Percentiles rank a stretch among this genome's conserved stretches.
These are phyloP conservation scores for Chaitophorus viminalis DNA, from an alignment of 2,888 invertebrate species.

Conservation along the genomic window DNA sequence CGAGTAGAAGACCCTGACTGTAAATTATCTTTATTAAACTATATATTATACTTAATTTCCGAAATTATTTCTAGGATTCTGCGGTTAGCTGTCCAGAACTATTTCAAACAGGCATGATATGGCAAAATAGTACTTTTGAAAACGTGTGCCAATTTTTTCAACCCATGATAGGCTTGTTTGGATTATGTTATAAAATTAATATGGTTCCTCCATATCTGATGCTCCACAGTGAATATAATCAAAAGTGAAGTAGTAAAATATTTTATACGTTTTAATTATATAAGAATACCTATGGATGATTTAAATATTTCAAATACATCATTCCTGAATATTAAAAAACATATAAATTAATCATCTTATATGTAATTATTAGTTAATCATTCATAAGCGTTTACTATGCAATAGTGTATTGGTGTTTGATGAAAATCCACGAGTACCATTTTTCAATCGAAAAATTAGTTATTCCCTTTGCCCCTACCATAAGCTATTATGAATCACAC, in stretches of 20 bases:
- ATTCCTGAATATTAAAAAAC: too few relatives aligned
- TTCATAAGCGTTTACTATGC: too few relatives aligned
- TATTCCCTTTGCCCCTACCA: too few relatives aligned
- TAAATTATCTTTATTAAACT: too few relatives aligned
- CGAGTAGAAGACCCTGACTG: too few relatives aligned
- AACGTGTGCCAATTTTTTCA: conserved; percentile 13
- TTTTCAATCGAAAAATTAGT: too few relatives aligned
- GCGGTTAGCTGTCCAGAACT: conserved; percentile 11
- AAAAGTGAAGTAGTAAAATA: not conserved
- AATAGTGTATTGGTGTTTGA: too few relatives aligned
- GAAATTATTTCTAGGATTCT: not conserved
- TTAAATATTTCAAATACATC: not conserved
- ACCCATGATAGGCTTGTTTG: not conserved
- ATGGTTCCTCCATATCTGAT: conserved; percentile 16
- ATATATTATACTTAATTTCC: too few relatives aligned
- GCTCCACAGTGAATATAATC: conserved; percentile 4
- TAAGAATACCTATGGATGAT: not conserved
- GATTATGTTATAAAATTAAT: conserved; percentile 27
- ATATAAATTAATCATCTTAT: too few relatives aligned
- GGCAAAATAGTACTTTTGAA: conserved; percentile 13
- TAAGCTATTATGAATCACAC: too few relatives aligned
- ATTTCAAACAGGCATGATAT: not conserved
- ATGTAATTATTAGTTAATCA: too few relatives aligned
- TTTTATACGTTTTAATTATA: not conserved
- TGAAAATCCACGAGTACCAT: too few relatives aligned